Conservation (phyloP, 2,113 vertebrate genomes). For the Dicerorhinus sumatrensis region DNA sequence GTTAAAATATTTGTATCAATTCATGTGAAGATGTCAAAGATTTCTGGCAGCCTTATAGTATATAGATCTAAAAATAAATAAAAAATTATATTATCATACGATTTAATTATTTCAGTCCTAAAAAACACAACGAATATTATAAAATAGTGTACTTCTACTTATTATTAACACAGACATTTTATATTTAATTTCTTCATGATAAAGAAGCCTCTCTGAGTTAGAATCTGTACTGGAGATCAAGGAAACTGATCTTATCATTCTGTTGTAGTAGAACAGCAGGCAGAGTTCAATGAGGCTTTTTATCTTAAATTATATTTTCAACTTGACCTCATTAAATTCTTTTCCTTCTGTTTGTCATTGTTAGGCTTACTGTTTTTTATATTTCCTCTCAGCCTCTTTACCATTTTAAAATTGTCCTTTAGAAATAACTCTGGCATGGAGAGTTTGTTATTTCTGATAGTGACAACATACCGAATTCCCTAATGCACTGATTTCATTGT, state of each 20-base stretch:
- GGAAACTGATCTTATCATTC: neutral
- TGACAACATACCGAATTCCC: neutral
- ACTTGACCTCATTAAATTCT: slow-evolving; percentile 75
- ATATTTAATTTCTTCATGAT: slow-evolving; percentile 1
- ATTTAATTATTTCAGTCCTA: slow-evolving; percentile 26
- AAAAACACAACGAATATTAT: neutral
- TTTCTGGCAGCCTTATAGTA: neutral
- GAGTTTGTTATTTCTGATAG: slow-evolving; percentile 70
- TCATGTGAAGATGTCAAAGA: neutral
- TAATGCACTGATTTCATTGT: neutral
- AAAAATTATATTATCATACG: neutral
- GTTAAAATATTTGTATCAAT: neutral
- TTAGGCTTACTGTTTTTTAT: neutral
- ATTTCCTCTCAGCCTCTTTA: slow-evolving; percentile 42
- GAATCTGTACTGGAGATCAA: slow-evolving; percentile 47
- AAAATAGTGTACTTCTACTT: neutral
- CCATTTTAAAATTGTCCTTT: slow-evolving; percentile 45
- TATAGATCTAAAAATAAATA: slow-evolving; percentile 4
- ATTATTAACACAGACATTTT: slow-evolving; percentile 39
- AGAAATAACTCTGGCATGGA: slow-evolving; percentile 50
- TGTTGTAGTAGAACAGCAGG: neutral
- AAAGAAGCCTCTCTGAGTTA: neutral
- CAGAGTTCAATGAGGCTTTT: slow-evolving; percentile 71
- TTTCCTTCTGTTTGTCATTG: slow-evolving; percentile 68
- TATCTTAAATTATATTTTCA: slow-evolving; percentile 68